Percentiles rank a stretch among this genome's conserved stretches.
Evolutionary conservation across 37 sponge, comb jelly and placozoan species (phyloP).

Genomic region (Bolinopsis microptera): DNA sequence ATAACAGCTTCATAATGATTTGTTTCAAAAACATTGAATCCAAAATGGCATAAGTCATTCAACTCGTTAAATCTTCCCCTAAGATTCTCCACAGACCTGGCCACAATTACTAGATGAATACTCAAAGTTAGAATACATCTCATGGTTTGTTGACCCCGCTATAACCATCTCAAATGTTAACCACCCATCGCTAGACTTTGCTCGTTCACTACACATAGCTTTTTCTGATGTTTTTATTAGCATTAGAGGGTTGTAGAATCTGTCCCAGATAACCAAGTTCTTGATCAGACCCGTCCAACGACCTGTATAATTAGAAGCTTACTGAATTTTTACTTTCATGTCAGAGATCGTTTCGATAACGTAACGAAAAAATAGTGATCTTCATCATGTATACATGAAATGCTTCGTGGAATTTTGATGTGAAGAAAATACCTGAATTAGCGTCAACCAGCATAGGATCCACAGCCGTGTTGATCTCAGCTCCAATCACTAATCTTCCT

Average conservation of each 20-base stretch:
- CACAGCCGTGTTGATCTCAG: background rate
- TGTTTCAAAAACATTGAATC: no score
- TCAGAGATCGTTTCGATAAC: no score
- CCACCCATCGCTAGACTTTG: background rate
- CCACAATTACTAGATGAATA: no score
- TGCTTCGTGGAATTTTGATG: no score
- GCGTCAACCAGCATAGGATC: background rate
- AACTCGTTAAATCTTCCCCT: no score
- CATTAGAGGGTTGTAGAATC: conserved; percentile 31
- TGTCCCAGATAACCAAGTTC: conserved; percentile 55
- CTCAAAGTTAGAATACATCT: background rate
- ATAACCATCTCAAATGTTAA: conserved; percentile 26
- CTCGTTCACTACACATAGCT: background rate
- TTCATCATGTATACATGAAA: no score
- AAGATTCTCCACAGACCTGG: no score
- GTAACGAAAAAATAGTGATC: no score
- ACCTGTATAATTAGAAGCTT: background rate
- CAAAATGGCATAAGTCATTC: no score
- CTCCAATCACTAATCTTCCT: background rate
- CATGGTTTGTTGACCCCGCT: background rate
- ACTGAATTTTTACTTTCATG: no score
- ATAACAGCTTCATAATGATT: no score
- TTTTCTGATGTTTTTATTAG: background rate
- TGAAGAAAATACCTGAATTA: background rate
- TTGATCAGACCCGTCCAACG: background rate